Percentiles rank a stretch among this genome's conserved stretches.
phyloP scores from a whole-genome alignment of 2,113 vertebrate genomes.

The Fulmarus glacialis region DNA sequence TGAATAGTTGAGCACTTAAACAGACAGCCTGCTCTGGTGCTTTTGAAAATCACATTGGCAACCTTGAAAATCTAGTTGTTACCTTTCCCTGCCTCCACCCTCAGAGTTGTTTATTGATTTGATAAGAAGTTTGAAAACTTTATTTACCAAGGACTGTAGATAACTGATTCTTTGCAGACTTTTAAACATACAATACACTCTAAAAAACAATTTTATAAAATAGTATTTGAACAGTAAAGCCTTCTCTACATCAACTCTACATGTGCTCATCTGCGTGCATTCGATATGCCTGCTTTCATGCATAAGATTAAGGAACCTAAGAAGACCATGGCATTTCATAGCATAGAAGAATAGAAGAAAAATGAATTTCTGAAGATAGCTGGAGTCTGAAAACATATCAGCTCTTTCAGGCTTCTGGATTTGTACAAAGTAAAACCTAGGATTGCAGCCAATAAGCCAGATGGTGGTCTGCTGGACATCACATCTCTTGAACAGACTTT shows the following conservation, averaged over 20 bases:
- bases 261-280: not conserved
- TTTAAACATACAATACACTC: not conserved
- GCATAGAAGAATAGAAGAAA: not conserved
- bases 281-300: accelerated
- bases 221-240: not conserved
- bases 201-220: not conserved
- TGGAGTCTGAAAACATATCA: not conserved
- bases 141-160: not conserved
- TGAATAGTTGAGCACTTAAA: not conserved
- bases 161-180: not conserved
- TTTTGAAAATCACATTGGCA: not conserved
- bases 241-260: not conserved
- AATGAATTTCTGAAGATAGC: not conserved
- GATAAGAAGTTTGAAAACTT: not conserved
- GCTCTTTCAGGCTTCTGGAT: not conserved
- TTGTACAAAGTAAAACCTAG: not conserved
- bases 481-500: not conserved
- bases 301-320: not conserved
- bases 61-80: not conserved
- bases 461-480: not conserved
- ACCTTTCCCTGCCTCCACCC: not conserved
- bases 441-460: not conserved
- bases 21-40: not conserved
- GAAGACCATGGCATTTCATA: not conserved
- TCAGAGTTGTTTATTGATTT: not conserved